phyloP scores from a whole-genome alignment of 2,888 invertebrate species.

The Noctuana brunneofusca region DNA sequence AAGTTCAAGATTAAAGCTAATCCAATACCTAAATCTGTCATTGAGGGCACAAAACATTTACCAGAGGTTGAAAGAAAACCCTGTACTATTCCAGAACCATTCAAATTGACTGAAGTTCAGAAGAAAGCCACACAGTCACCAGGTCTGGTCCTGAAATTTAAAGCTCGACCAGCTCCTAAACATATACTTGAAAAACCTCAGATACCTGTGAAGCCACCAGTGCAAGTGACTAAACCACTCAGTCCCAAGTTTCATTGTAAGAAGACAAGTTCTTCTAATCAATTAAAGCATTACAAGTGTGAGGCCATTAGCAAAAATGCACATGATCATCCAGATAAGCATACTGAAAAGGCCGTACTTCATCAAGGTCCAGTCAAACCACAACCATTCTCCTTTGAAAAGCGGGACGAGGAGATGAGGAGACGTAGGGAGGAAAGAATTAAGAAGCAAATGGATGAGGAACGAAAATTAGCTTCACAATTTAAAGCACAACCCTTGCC shows the following conservation, averaged over 20 bases:
- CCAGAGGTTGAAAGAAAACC: slow-evolving; percentile 80
- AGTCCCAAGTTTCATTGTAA: slow-evolving; percentile 68
- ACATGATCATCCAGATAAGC: slow-evolving; percentile 37
- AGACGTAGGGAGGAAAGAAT: slow-evolving; percentile 84
- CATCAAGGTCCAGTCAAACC: slow-evolving; percentile 60
- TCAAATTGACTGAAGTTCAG: slow-evolving; percentile 83
- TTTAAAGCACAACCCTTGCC: slow-evolving; percentile 89
- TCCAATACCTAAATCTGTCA: slow-evolving; percentile 84
- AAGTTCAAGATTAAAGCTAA: slow-evolving; percentile 87
- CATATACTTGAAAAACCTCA: slow-evolving; percentile 73
- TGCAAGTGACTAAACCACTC: slow-evolving; percentile 57
- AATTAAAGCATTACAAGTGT: slow-evolving; percentile 38
- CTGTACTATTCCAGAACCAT: slow-evolving; percentile 84
- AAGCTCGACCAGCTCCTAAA: slow-evolving; percentile 85
- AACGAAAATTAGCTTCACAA: slow-evolving; percentile 82
- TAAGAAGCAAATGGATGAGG: slow-evolving; percentile 81
- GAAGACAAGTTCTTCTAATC: slow-evolving; percentile 52
- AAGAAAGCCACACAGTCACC: slow-evolving; percentile 64
- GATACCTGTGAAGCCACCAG: slow-evolving; percentile 57
- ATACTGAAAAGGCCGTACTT: slow-evolving; percentile 47
- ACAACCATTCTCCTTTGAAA: slow-evolving; percentile 88
- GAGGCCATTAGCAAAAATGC: neutral
- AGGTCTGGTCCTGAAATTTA: slow-evolving; percentile 65
- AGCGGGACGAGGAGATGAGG: slow-evolving; percentile 81
- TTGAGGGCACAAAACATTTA: slow-evolving; percentile 76